Conservation (phyloP, 2,797 vertebrate genomes). For the Parambassis ranga region DNA sequence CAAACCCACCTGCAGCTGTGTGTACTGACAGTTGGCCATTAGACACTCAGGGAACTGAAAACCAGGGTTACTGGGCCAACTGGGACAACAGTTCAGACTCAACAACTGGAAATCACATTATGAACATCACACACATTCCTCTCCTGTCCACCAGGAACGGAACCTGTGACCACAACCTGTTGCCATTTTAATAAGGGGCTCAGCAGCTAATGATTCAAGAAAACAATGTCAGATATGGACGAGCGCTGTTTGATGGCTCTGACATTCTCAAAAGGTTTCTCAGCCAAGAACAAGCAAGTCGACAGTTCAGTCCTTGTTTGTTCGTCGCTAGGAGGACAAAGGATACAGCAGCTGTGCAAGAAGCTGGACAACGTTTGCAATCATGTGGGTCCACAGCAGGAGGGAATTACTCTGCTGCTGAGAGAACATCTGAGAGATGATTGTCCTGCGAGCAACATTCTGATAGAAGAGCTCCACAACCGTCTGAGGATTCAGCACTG, state of each 20-base stretch:
- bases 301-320: too few relatives aligned
- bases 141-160: too few relatives aligned
- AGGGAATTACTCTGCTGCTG: slow-evolving; percentile 70
- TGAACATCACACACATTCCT: too few relatives aligned
- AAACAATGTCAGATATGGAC: too few relatives aligned
- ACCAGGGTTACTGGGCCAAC: slow-evolving; percentile 92
- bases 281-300: too few relatives aligned
- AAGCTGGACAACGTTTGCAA: slow-evolving; percentile 82
- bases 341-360: slow-evolving; percentile 94
- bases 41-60: slow-evolving; percentile 95
- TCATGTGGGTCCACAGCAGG: slow-evolving; percentile 87
- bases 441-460: slow-evolving; percentile 85
- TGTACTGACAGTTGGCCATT: slow-evolving; percentile 94
- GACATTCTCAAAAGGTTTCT: too few relatives aligned
- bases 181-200: too few relatives aligned
- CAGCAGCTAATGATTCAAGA: too few relatives aligned
- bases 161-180: too few relatives aligned
- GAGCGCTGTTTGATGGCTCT: too few relatives aligned
- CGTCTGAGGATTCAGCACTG: slow-evolving; percentile 88
- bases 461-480: slow-evolving; percentile 94
- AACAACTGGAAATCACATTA: too few relatives aligned
- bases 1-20: slow-evolving; percentile 88
- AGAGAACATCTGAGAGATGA: slow-evolving; percentile 85
- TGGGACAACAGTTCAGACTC: slow-evolving; percentile 61
- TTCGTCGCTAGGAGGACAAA: too few relatives aligned